Conservation (phyloP, 2,797 vertebrate genomes). For the Coluber constrictor region DNA sequence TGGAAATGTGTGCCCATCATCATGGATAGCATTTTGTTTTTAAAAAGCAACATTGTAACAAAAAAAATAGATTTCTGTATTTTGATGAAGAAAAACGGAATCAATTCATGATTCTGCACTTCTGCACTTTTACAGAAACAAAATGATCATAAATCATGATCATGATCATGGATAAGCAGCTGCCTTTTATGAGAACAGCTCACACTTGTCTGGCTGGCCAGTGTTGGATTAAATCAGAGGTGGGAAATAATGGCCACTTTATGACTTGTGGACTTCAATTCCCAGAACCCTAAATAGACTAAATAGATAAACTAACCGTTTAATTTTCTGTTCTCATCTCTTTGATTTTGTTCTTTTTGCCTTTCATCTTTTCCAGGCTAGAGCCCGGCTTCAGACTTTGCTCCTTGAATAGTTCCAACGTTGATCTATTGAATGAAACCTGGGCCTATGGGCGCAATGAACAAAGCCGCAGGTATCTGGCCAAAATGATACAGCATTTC, state of each 20-base stretch:
- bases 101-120: background rate
- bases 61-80: background rate
- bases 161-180: background rate
- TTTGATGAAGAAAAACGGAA: background rate
- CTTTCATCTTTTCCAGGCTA: background rate
- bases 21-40: background rate
- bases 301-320: background rate
- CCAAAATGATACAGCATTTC: background rate
- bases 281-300: background rate
- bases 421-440: background rate
- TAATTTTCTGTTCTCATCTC: background rate
- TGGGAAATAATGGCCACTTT: background rate
- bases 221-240: background rate
- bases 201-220: background rate
- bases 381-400: slow-evolving; percentile 3
- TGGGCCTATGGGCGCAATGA: background rate
- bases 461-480: background rate
- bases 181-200: background rate
- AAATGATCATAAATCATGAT: background rate
- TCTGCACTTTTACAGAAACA: background rate
- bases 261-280: background rate
- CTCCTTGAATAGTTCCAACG: slow-evolving; percentile 2
- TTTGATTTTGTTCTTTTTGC: background rate
- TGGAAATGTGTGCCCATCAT: background rate
- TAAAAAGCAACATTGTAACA: background rate